Base-by-base conservation (phyloP, 2,113 vertebrate genomes). In the Trogon melanurus region DNA sequence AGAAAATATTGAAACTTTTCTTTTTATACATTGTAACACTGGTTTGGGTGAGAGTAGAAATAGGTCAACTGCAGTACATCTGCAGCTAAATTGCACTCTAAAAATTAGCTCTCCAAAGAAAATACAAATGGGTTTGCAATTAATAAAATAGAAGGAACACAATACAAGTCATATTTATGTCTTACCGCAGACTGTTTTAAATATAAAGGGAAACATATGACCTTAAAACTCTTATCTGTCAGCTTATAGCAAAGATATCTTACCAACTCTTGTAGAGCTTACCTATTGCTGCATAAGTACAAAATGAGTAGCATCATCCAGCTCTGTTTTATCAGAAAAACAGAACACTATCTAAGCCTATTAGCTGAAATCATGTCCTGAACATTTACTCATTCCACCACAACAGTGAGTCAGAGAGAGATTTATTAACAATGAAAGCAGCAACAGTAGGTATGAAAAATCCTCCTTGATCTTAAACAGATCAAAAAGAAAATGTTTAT, bases 401-500 rank as follows among this genome's bases (percentile, higher is more conserved):
- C n/a, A 70, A 65, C 54, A 47, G 13, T 62, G 50, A 92, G 64
- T 66, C 17, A 88, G 56, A 93, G 11, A 29, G 34, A 80, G 22
- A 47, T 94, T 90, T 91, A 81, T 89, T 86, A 74, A 74, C 16
- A 71, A 11, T 79, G 25, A 81, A 89, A 84, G 53, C 81, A 47
- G 51, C 66, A 67, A 64, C 16, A 60, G 20, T 20, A 84, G 32
- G 38, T 87, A 81, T 58, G 8, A 30, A 65, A 89, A 95, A 90
- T 72, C 54, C 18, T 73, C 41, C 73, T 91, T 89, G 66, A 85
- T 91, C 57, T 82, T 94, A 60, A 23, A 60, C 14, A 94, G 48
- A 91, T 89, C 36, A 93, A 94, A 96, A 93, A 79, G 17, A 88
- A 93, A 87, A 82, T 60, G 7, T 51, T 89, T 88, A 90, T 53